Conservation (phyloP, 1,140 invertebrate species). For the Laupala kohalensis region DNA sequence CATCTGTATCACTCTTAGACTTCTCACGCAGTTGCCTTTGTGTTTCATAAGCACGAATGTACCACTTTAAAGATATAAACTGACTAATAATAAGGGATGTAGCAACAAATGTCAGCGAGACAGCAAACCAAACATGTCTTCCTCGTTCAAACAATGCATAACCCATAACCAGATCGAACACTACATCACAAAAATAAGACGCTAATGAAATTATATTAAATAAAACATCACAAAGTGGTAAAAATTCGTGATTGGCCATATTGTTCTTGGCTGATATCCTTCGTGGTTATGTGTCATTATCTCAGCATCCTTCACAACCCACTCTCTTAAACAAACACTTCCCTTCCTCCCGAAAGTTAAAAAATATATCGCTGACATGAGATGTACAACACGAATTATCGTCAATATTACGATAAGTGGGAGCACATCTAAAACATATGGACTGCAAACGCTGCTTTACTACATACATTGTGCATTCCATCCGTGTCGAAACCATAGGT, state of each 20-base stretch:
- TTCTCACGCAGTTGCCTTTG: slow-evolving; percentile 15
- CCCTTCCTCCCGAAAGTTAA: neutral
- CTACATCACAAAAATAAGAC: slow-evolving; percentile 83
- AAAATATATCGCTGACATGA: neutral
- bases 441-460: neutral
- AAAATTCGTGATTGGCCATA: slow-evolving; percentile 43
- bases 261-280: slow-evolving; percentile 2
- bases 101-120: slow-evolving; percentile 51
- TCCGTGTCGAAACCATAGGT: neutral
- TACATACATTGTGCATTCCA: neutral
- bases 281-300: neutral
- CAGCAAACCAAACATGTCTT: slow-evolving; percentile 40
- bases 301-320: neutral
- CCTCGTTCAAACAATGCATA: slow-evolving; percentile 61
- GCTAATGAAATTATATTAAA: slow-evolving; percentile 84
- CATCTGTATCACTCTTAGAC: slow-evolving; percentile 11
- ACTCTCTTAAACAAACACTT: neutral
- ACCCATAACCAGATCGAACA: slow-evolving; percentile 73
- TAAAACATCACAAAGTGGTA: slow-evolving; percentile 75
- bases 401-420: too few relatives aligned
- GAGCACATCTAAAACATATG: too few relatives aligned
- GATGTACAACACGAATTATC: too few relatives aligned
- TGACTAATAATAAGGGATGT: slow-evolving; percentile 61
- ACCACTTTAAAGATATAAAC: slow-evolving; percentile 37
- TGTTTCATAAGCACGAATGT: slow-evolving; percentile 20